These are phyloP conservation scores for Erannis defoliaria DNA, from an alignment of 2,888 invertebrate genomes.

Conservation along the genomic window DNA sequence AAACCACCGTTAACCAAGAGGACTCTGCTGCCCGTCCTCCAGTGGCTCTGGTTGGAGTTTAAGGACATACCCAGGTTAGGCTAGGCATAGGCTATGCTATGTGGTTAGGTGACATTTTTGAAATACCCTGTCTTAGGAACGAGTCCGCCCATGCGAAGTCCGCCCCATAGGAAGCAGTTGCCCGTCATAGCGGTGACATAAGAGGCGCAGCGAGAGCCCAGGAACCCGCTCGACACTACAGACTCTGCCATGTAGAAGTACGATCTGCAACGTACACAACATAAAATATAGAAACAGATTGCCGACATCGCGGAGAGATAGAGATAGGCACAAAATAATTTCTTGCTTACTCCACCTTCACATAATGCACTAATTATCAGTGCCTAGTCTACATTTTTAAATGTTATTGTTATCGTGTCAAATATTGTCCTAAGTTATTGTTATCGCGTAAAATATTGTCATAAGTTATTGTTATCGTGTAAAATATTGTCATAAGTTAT, in stretches of 20 bases:
- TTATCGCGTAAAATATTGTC: neutral
- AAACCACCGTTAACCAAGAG: no score
- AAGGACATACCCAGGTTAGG: no score
- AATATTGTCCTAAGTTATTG: neutral
- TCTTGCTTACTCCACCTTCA: neutral
- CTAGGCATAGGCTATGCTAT: no score
- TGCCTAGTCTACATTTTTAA: no score
- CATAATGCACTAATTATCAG: no score
- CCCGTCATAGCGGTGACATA: conserved; percentile 51
- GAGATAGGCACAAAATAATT: neutral
- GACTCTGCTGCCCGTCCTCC: no score
- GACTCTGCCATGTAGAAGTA: conserved; percentile 56
- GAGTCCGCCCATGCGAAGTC: conserved; percentile 58
- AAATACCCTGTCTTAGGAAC: conserved; percentile 63
- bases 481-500: no score
- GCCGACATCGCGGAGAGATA: neutral
- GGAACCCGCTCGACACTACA: conserved; percentile 46
- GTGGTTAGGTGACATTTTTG: no score
- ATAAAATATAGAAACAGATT: neutral
- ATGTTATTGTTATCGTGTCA: no score
- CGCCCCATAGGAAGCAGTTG: conserved; percentile 49
- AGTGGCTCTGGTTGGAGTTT: no score
- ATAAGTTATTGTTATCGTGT: no score
- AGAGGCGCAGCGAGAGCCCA: conserved; percentile 49
- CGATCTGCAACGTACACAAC: no score